Evolutionary conservation across 2,113 vertebrate species (phyloP), one percentile per base, ranked within the genome.

Genomic region (Eurystomus gularis): DNA sequence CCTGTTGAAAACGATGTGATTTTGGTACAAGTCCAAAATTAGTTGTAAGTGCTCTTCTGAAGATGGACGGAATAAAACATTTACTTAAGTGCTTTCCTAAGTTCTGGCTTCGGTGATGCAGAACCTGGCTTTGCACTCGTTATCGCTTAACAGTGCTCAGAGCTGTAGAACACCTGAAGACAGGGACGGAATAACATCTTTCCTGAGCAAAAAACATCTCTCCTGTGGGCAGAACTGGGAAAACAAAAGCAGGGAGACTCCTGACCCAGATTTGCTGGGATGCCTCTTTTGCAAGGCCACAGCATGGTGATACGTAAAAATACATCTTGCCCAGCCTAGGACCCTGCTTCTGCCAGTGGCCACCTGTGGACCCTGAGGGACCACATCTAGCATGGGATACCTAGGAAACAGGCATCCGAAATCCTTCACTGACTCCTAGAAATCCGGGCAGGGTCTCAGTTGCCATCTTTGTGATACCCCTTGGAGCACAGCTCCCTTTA

Each of bases 81-180:
- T 80, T 86, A 54, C 39, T 42, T 58, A 79, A 96, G 70, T 79
- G 90, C 84, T 82, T 91, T 69, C 54, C 31, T 55, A 86, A 87
- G 13, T 65, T 82, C 44, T 79, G 48, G 37, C 55, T 83, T 71
- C 68, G 64, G 60, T 55, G 90, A 64, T 48, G 26, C 39, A 71
- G 20, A 76, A 86, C 37, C 42, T 86, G 55, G 35, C 52, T 81
- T 92, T 78, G 82, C 26, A 21, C 51, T 88, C 20, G 3, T 28
- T 40, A 64, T 31, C 21, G 1, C 40, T 73, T 54, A 40, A 58
- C 37, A 40, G 65, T 13, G 39, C 77, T 88, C 77, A 78, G 57
- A 89, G 42, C 72, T 84, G 39, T 13, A 86, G 40, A 94, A 66
- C 25, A 78, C 55, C 21, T 58, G 86, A 84, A 62, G 68, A 58